Percentiles rank a stretch among this genome's conserved stretches.
These are phyloP conservation scores for Indri indri DNA, from an alignment of 2,113 vertebrate species.

Conservation along the genomic window DNA sequence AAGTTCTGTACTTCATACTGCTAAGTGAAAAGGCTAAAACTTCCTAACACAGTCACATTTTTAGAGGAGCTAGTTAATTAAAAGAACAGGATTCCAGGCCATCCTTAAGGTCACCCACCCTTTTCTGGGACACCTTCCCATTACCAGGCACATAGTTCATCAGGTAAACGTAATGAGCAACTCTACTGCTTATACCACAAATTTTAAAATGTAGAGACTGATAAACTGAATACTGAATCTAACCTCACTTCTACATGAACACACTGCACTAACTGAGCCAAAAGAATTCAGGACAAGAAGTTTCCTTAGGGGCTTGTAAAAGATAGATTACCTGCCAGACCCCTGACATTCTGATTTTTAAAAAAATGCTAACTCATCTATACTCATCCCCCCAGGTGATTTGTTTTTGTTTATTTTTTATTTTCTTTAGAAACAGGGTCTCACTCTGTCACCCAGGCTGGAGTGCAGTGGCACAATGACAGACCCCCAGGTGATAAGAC, in stretches of 20 bases:
- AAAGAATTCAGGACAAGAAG: not conserved
- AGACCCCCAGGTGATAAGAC: not conserved
- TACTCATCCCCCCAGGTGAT: not conserved
- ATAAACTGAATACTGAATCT: not conserved
- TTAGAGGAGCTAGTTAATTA: not conserved
- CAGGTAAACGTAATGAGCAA: not conserved
- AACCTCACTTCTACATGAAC: not conserved
- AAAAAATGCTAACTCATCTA: not conserved
- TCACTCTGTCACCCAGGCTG: no score
- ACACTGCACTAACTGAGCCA: not conserved
- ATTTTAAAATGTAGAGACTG: slow-evolving; percentile 17
- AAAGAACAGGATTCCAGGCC: not conserved
- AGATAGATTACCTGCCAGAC: not conserved
- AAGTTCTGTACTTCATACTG: not conserved
- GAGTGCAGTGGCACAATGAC: no score
- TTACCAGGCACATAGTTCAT: not conserved
- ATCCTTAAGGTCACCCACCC: not conserved
- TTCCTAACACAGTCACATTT: not conserved
- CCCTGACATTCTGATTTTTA: not conserved
- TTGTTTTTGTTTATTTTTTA: no score
- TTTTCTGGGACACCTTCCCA: not conserved
- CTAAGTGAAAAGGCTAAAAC: not conserved
- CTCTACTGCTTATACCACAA: not conserved
- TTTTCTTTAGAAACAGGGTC: no score
- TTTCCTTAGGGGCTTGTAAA: not conserved